Evolutionary conservation across 2,888 invertebrate genomes (phyloP).

Genomic region (Encarsia formosa): DNA sequence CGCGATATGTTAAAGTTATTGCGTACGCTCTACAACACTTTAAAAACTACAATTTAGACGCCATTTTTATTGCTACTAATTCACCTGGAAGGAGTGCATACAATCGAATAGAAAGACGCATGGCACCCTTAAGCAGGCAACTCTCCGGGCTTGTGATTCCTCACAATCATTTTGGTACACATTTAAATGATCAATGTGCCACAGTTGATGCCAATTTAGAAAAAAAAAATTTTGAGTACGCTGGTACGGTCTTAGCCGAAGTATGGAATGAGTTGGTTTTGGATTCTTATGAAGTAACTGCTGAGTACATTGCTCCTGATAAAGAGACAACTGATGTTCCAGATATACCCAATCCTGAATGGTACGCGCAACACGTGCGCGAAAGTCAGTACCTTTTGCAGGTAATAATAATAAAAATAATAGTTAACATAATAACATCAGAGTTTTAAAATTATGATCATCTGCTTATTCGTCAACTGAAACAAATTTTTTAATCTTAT

Average conservation of each 20-base stretch:
- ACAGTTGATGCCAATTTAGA: conserved; percentile 38
- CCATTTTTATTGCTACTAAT: conserved; percentile 25
- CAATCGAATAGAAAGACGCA: conserved; percentile 35
- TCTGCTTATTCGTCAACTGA: no score
- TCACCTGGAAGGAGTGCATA: conserved; percentile 19
- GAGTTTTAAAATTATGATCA: no score
- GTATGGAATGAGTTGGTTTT: conserved; percentile 38
- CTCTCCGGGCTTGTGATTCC: conserved; percentile 36
- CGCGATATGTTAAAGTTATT: conserved; percentile 21
- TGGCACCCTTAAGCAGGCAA: conserved; percentile 35
- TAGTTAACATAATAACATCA: no score
- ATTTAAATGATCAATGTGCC: conserved; percentile 34
- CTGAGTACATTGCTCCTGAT: not conserved
- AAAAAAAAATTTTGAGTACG: conserved; percentile 40
- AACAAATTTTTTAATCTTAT: no score
- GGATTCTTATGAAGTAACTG: conserved; percentile 30
- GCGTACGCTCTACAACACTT: conserved; percentile 18
- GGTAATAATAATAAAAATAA: no score
- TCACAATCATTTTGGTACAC: conserved; percentile 36
- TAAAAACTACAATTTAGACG: no score
- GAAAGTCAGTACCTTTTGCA: conserved; percentile 1
- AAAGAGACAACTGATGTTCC: not conserved
- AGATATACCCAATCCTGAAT: not conserved
- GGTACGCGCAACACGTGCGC: not conserved
- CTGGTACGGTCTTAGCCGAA: conserved; percentile 39